phyloP scores from a whole-genome alignment of 2,797 vertebrate species.

The Helicolenus hilgendorfi region DNA sequence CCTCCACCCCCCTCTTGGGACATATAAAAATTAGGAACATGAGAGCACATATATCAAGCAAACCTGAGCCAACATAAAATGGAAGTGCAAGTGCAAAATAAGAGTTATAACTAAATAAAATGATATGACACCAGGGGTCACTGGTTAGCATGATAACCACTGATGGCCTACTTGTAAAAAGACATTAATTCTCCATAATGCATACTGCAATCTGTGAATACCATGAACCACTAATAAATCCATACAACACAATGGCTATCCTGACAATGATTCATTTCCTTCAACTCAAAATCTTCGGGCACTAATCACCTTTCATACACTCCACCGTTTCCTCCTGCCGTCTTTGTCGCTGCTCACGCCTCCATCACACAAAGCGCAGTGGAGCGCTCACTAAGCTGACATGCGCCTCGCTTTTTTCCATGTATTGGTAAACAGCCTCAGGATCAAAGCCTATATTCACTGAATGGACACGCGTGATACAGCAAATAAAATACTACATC shows the following conservation, averaged over 20 bases:
- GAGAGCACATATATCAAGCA: too few relatives aligned
- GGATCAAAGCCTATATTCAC: background rate
- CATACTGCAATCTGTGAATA: background rate
- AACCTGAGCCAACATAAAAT: too few relatives aligned
- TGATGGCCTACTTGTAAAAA: background rate
- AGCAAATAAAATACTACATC: background rate
- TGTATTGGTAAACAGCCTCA: constrained; percentile 29
- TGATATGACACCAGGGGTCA: too few relatives aligned
- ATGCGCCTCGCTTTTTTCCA: constrained; percentile 19
- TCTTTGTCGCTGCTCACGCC: constrained; percentile 84
- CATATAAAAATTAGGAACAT: too few relatives aligned
- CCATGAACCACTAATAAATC: background rate
- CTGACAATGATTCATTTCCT: background rate
- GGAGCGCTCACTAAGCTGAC: constrained; percentile 62
- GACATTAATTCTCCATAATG: background rate
- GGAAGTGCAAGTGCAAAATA: too few relatives aligned
- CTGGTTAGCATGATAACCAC: too few relatives aligned
- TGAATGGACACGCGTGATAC: background rate
- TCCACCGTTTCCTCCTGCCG: constrained; percentile 52
- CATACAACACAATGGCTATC: background rate
- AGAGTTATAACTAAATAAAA: too few relatives aligned
- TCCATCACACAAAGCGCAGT: constrained; percentile 86
- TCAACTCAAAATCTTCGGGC: background rate
- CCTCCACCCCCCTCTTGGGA: too few relatives aligned
- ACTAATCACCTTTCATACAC: constrained; percentile 64